Conservation (phyloP, 2,113 vertebrate genomes). For the Ctenomys sociabilis region DNA sequence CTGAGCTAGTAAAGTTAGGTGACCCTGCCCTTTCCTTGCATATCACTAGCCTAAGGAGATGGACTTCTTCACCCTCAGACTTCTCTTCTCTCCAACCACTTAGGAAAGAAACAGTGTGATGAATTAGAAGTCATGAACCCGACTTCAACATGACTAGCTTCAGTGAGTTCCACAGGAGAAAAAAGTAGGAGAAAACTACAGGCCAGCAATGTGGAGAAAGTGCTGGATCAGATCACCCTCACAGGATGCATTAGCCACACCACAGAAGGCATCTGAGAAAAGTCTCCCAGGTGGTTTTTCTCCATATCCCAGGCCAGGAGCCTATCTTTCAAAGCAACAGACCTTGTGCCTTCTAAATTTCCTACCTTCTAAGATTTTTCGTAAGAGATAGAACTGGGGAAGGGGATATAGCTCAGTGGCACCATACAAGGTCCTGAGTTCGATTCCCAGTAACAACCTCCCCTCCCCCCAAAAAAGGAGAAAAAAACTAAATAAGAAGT, state of each 20-base stretch:
- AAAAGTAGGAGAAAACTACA: neutral
- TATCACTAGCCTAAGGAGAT: neutral
- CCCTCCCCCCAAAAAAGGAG: too few species aligned
- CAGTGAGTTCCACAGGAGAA: neutral
- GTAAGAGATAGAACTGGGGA: neutral
- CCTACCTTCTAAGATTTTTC: neutral
- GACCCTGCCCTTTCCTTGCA: neutral
- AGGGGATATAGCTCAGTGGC: too few species aligned
- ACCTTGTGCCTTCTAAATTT: neutral
- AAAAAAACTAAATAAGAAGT: neutral
- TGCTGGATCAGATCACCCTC: fast-evolving
- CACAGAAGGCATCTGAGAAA: neutral
- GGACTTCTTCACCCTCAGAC: neutral
- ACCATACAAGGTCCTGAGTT: too few species aligned
- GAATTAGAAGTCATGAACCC: neutral
- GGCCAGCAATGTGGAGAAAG: neutral
- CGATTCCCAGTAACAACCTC: too few species aligned
- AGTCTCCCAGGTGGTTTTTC: neutral
- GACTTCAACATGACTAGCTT: neutral
- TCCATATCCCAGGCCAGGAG: neutral
- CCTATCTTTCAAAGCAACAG: neutral
- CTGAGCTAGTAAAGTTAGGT: neutral
- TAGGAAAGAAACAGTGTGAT: neutral
- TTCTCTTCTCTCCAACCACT: neutral
- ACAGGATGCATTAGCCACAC: fast-evolving